Evolutionary conservation across 1,140 invertebrate genomes (phyloP).

Genomic region (Heliconius hermathena): DNA sequence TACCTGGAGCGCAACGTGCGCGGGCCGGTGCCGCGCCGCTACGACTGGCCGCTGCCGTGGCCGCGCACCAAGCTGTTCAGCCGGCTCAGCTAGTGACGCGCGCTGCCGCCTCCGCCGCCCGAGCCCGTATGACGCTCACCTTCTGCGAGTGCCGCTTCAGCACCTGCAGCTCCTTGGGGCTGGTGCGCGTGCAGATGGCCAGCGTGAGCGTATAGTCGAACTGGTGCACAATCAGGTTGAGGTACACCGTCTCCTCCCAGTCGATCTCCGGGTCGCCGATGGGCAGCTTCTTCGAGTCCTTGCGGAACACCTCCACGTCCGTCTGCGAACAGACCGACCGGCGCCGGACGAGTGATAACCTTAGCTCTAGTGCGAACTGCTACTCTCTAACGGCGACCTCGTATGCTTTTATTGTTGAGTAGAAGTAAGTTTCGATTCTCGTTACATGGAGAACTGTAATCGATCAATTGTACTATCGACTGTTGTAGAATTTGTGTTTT

Average conservation of each 20-base stretch:
- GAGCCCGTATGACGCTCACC: constrained; percentile 77
- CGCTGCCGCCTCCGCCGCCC: constrained; percentile 62
- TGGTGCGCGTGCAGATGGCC: constrained; percentile 98
- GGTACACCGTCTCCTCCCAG: constrained; percentile 99
- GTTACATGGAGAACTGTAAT: constrained; percentile 62
- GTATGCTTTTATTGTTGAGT: constrained; percentile 71
- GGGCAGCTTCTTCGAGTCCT: constrained; percentile 97
- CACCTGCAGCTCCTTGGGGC: constrained; percentile 97
- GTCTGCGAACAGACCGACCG: constrained; percentile 83
- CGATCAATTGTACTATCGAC: constrained; percentile 57
- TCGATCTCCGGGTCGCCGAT: constrained; percentile 97
- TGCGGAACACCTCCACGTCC: constrained; percentile 97
- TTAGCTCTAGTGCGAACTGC: constrained; percentile 41
- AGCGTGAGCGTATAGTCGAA: constrained; percentile 98
- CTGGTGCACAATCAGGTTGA: constrained; percentile 99
- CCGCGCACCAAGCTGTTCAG: constrained; percentile 83
- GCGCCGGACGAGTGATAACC: constrained; percentile 55
- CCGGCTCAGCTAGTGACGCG: constrained; percentile 80
- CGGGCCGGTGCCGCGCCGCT: constrained; percentile 89
- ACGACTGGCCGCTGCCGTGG: constrained; percentile 93
- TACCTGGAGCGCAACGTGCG: constrained; percentile 94
- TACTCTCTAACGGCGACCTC: constrained; percentile 50
- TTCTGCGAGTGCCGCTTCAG: constrained; percentile 95
- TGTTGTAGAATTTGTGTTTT: constrained; percentile 72
- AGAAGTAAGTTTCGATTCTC: constrained; percentile 60